Percentiles rank a stretch among this genome's conserved stretches.
Conservation (phyloP, 2,797 vertebrate species). For the Petrocephalus sullivani region DNA sequence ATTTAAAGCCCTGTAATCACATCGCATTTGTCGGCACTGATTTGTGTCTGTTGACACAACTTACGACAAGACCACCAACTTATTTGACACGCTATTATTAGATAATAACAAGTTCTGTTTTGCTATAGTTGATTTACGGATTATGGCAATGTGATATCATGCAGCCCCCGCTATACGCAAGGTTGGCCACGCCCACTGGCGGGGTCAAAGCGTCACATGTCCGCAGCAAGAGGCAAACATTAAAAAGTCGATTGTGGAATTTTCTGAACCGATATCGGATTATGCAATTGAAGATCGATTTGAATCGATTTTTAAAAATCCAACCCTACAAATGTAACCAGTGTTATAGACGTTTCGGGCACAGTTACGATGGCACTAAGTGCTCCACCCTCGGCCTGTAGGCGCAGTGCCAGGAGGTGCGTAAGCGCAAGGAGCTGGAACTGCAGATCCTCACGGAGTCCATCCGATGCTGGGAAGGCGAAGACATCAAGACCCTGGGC, state of each 20-base stretch:
- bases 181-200: too few species aligned
- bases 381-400: slow-evolving; percentile 32
- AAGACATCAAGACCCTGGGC: slow-evolving; percentile 84
- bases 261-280: background rate
- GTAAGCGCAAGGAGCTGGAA: slow-evolving; percentile 90
- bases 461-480: slow-evolving; percentile 94
- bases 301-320: background rate
- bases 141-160: background rate
- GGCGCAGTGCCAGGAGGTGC: slow-evolving; percentile 86
- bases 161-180: background rate
- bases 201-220: background rate
- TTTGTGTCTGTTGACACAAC: background rate
- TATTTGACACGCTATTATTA: background rate
- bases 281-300: background rate
- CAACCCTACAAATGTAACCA: background rate
- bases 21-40: background rate
- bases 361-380: background rate
- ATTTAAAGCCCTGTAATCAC: background rate
- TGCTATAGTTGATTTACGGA: background rate
- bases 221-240: background rate
- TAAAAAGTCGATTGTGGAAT: background rate
- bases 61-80: background rate
- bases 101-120: background rate
- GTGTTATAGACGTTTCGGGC: background rate
- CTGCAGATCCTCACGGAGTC: slow-evolving; percentile 88